Evolutionary conservation across 2,797 vertebrate species (phyloP).

Genomic region (Hydrophis major): DNA sequence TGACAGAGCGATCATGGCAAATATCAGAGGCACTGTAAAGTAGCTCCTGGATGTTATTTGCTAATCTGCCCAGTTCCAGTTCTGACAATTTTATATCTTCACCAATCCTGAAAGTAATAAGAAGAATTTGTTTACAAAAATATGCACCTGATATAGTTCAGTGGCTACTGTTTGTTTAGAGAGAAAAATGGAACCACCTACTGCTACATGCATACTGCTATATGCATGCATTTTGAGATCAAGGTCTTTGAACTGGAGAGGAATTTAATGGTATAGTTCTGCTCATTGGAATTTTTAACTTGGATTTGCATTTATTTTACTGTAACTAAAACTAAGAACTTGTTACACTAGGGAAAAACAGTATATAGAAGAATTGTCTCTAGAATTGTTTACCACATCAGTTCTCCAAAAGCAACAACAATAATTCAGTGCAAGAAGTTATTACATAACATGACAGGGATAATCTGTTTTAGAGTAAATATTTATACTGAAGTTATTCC

Average conservation of each 20-base stretch:
- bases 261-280: neutral
- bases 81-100: conserved; percentile 90
- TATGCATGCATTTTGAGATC: neutral
- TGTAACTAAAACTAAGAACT: neutral
- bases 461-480: neutral
- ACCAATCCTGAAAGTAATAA: conserved; percentile 71
- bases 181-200: too few relatives aligned
- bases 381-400: neutral
- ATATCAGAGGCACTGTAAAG: conserved; percentile 86
- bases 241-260: neutral
- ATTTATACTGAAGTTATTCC: neutral
- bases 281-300: neutral
- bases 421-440: neutral
- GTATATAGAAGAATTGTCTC: neutral
- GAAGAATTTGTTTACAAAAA: conserved; percentile 20
- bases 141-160: neutral
- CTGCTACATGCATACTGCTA: neutral
- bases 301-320: neutral
- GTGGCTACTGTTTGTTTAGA: neutral
- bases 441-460: neutral
- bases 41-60: conserved; percentile 86
- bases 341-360: too few relatives aligned
- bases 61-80: conserved; percentile 85
- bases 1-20: conserved; percentile 94
- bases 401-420: neutral